These are phyloP conservation scores for Athene noctua DNA, from an alignment of 2,113 vertebrate species.

Conservation along the genomic window DNA sequence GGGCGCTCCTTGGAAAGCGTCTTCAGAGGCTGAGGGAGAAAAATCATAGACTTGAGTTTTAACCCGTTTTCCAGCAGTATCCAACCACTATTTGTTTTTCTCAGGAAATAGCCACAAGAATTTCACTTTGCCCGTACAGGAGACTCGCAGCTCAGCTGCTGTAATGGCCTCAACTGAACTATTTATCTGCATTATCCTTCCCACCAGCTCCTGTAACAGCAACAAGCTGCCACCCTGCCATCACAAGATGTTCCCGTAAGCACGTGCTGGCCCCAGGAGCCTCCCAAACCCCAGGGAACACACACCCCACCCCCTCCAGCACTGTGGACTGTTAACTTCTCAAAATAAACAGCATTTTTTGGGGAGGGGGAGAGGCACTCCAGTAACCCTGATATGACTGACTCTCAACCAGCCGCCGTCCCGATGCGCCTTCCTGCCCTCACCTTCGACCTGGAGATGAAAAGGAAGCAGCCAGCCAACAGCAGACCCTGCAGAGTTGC, in stretches of 20 bases:
- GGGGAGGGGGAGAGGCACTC: too few species aligned
- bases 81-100: accelerated
- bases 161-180: background rate
- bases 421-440: accelerated
- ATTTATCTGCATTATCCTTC: too few species aligned
- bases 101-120: background rate
- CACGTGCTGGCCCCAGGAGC: background rate
- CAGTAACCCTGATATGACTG: accelerated
- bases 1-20: conserved; percentile 91
- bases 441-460: conserved; percentile 98
- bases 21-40: conserved; percentile 85
- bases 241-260: background rate
- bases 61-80: background rate
- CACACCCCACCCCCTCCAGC: background rate
- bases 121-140: accelerated
- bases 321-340: accelerated
- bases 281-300: background rate
- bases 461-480: conserved; percentile 95
- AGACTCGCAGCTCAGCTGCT: background rate
- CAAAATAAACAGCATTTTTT: background rate
- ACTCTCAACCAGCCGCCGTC: accelerated
- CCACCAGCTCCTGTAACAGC: background rate
- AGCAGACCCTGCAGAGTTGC: conserved; percentile 94
- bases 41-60: background rate
- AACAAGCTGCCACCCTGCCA: background rate